Percentiles rank a stretch among this genome's conserved stretches.
Evolutionary conservation across 2,113 vertebrate genomes (phyloP).

Genomic region (Cyprinodon tularosa): DNA sequence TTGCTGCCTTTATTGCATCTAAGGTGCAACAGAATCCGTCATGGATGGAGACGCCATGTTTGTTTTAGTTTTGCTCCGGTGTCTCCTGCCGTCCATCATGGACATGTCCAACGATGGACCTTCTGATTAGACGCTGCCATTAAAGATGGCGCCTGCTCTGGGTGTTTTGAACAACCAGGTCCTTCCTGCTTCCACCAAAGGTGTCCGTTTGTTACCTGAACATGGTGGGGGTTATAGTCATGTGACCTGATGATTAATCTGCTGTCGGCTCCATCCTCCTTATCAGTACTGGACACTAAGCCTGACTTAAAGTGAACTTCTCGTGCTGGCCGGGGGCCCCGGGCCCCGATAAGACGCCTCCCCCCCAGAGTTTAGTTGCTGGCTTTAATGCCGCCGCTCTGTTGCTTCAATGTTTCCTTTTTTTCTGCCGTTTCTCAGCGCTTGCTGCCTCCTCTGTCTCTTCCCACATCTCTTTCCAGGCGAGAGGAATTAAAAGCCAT

Average conservation of each 20-base stretch:
- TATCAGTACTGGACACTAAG: conserved; percentile 58
- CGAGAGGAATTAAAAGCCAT: conserved; percentile 83
- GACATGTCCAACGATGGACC: too few relatives aligned
- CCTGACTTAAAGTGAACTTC: conserved; percentile 49
- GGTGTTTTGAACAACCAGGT: too few relatives aligned
- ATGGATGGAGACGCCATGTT: too few relatives aligned
- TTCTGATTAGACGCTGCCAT: too few relatives aligned
- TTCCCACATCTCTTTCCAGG: conserved; percentile 76
- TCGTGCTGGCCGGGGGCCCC: conserved; percentile 14
- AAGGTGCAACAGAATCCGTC: too few relatives aligned
- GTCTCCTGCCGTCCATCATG: too few relatives aligned
- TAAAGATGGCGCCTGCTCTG: too few relatives aligned
- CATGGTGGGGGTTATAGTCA: too few relatives aligned
- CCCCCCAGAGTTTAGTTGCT: conserved; percentile 43
- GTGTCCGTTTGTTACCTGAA: too few relatives aligned
- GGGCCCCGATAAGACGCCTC: conserved; percentile 62
- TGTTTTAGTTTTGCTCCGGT: too few relatives aligned
- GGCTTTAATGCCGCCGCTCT: conserved; percentile 54
- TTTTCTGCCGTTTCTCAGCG: conserved; percentile 8
- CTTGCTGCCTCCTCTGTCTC: conserved; percentile 44
- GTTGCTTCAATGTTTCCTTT: conserved; percentile 35
- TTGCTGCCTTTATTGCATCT: too few relatives aligned
- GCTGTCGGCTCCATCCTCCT: conserved; percentile 42
- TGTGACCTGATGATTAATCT: not conserved
- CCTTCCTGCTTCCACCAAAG: too few relatives aligned